Evolutionary conservation across 2,888 invertebrate genomes (phyloP), one percentile per base, ranked within the genome.

Genomic region (Empis stercorea): DNA sequence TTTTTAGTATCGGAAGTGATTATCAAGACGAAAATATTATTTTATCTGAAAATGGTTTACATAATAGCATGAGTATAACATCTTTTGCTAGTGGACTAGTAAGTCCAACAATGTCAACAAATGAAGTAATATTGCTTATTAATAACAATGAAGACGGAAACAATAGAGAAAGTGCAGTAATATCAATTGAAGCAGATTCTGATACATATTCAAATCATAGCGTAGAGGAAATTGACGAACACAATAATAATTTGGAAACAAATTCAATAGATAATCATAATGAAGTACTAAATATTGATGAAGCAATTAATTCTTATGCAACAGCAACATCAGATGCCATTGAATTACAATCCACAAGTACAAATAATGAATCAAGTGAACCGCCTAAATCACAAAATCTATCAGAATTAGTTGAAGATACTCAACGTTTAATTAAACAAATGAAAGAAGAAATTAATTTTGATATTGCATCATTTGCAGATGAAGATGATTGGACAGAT

Each of bases 371-470:
- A 52, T 55, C 47, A 59, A 37, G 5, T 55, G 47, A 14, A 53
- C 16, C 49, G 51, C 4, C 11, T 27, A 1, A 49, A 11, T 30
- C 44, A 43, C 70, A 68, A 48, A 70, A 71, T 57, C 57, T 71
- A 7, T 66, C 65, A 3, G 76, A 78, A 51, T 71, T 79, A 44
- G 77, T 79, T 10, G 75, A 74, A 56, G 73, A 75, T 48, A 79
- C 79, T 1, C 78, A 79, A 60, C 72, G 71, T 48, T 59, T 79
- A 38, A 79, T 79, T 51, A 76, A 79, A 54, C 78, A 78, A 65
- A 79, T 79, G 79, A 76, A 75, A 59, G 76, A 76, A 56, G 79
- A 79, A 71, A 77, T 79, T 34, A 75, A 75, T 61, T 73, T 71
- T 23, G 76, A 76, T 57, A 76, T 79, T 55, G 76, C 74, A 40